Evolutionary conservation across 2,113 vertebrate genomes (phyloP).

Genomic region (Agapornis roseicollis): DNA sequence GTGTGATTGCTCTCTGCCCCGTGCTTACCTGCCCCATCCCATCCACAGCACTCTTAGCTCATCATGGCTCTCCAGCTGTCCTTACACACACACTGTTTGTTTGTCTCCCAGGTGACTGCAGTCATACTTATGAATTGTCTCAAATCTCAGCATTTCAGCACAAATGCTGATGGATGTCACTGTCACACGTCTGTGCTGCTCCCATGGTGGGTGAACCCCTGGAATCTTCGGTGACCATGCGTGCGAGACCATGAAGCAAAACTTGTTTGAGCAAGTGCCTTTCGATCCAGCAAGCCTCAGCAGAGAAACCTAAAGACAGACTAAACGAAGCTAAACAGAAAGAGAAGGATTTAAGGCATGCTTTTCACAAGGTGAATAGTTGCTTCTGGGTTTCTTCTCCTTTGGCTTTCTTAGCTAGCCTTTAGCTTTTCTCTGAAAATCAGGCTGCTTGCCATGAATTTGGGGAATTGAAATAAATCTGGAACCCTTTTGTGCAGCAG

Average conservation of each 20-base stretch:
- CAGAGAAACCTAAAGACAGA: not conserved
- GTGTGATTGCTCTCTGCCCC: fast-evolving
- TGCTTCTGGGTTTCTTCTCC: not conserved
- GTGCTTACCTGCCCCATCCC: fast-evolving
- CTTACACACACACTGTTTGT: fast-evolving
- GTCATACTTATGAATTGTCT: fast-evolving
- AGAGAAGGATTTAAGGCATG: not conserved
- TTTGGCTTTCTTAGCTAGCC: not conserved
- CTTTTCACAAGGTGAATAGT: not conserved
- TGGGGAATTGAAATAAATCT: not conserved
- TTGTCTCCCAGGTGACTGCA: not conserved
- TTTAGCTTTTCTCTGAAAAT: not conserved
- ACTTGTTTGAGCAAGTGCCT: not conserved
- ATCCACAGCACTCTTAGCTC: fast-evolving
- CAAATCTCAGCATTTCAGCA: not conserved
- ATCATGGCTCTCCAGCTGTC: not conserved
- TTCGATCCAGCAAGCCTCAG: fast-evolving
- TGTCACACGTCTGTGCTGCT: fast-evolving
- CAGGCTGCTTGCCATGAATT: not conserved
- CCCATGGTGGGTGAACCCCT: not conserved
- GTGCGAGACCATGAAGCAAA: fast-evolving
- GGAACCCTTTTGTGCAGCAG: not conserved
- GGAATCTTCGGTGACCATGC: fast-evolving
- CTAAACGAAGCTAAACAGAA: not conserved
- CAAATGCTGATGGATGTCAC: fast-evolving